Conservation (phyloP, 2,888 invertebrate genomes). For the Pollenia amentaria region DNA sequence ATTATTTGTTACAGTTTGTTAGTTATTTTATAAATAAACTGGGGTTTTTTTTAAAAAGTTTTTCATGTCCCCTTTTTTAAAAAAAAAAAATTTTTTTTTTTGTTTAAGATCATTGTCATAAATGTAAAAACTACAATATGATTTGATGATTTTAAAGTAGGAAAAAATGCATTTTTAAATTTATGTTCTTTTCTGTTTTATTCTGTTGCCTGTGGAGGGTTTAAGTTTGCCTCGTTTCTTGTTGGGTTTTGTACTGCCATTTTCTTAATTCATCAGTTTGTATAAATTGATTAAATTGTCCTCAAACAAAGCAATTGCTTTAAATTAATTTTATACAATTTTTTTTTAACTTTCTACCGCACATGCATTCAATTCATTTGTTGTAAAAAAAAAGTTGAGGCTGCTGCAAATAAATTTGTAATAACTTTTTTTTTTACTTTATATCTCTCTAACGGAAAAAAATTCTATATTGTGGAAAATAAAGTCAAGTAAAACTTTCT, state of each 20-base stretch:
- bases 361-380: constrained; percentile 73
- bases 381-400: constrained; percentile 36
- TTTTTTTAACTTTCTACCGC: constrained; percentile 56
- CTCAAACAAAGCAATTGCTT: constrained; percentile 85
- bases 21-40: constrained; percentile 43
- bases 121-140: constrained; percentile 15
- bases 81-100: constrained; percentile 13
- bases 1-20: constrained; percentile 44
- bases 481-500: too few relatives aligned
- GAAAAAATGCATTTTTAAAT: constrained; percentile 37
- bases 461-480: too few relatives aligned
- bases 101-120: constrained; percentile 47
- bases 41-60: constrained; percentile 3
- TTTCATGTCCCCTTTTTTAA: background rate
- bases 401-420: constrained; percentile 25
- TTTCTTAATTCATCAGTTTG: constrained; percentile 65
- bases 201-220: background rate
- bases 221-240: constrained; percentile 19
- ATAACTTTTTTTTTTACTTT: background rate
- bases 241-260: constrained; percentile 46
- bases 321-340: constrained; percentile 83
- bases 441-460: too few relatives aligned
- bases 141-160: background rate
- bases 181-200: background rate
- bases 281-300: constrained; percentile 84